Evolutionary conservation across 1,140 invertebrate species (phyloP).

Genomic region (Hesperophylax magnus): DNA sequence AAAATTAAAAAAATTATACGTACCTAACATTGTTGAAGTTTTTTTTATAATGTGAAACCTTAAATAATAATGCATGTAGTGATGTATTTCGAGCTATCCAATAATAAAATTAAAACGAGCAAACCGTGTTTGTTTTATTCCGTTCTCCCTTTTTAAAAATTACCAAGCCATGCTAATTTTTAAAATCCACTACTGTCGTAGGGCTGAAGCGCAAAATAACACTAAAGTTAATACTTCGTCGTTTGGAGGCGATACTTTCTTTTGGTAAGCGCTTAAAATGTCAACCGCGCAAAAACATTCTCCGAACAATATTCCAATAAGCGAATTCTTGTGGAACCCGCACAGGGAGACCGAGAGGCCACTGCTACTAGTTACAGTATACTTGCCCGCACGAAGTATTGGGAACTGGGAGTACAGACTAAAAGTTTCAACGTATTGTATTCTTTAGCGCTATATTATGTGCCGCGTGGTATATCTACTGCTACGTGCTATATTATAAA

Average conservation of each 20-base stretch:
- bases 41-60: no score
- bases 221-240: conserved; percentile 11
- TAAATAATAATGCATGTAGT: no score
- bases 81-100: neutral
- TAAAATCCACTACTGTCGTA: neutral
- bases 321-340: neutral
- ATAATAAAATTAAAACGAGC: neutral
- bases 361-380: no score
- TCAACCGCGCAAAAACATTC: conserved; percentile 15
- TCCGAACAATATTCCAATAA: conserved; percentile 26
- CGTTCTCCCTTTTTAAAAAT: neutral
- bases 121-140: neutral
- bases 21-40: no score
- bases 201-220: neutral
- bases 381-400: no score
- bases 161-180: conserved; percentile 27
- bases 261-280: conserved; percentile 15
- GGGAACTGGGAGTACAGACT: no score
- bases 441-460: no score
- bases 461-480: no score
- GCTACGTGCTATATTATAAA: no score
- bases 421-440: no score
- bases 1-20: no score
- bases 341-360: no score
- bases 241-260: conserved; percentile 8